Evolutionary conservation across 2,888 invertebrate species (phyloP), one percentile per base, ranked within the genome.

Genomic region (Cyaniris semiargus): DNA sequence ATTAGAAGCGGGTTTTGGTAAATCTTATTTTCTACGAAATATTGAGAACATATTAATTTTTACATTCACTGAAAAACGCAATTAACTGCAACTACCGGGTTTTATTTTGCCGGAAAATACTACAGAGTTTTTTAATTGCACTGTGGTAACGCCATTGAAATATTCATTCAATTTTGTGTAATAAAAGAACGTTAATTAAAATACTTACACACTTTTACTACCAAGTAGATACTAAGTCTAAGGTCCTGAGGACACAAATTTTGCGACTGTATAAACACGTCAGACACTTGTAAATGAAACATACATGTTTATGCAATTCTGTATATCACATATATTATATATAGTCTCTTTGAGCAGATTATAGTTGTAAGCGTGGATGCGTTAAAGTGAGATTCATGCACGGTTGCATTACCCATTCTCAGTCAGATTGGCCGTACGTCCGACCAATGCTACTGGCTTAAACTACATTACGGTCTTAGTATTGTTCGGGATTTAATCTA

Each of bases 341-440:
- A 75, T 13, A 60, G 31, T 78, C 77, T 70, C 76, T 78, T 77
- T 78, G 77, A 76, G 75, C 76, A 27, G 77, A 79, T 79, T 77
- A 77, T 34, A 27, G 76, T 71, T 76, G 77, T 38, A 70, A 76
- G 71, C 27, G 76, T 71, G 71, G 70, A 74, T 77, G 70, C 66
- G 76, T 76, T 74, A 76, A 79, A 78, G 75, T 74, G 76, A 76
- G 21, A 34, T 75, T 60, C 60, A 66, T 77, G 53, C 82, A 83
- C 82, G 75, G 82, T 77, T 82, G 80, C 85, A 87, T 88, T 86
- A 87, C 77, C 76, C 53, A 88, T 86, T 87, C 86, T 80, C 78
- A 86, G 83, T 86, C 87, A 82, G 81, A 80, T 79, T 77, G 79
- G 77, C 81, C 80, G 80, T 78, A 72, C 78, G 76, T 79, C 77